Percentiles rank a stretch among this genome's conserved stretches.
These are phyloP conservation scores for Lasiurus borealis DNA, from an alignment of 2,113 vertebrate species.

Conservation along the genomic window DNA sequence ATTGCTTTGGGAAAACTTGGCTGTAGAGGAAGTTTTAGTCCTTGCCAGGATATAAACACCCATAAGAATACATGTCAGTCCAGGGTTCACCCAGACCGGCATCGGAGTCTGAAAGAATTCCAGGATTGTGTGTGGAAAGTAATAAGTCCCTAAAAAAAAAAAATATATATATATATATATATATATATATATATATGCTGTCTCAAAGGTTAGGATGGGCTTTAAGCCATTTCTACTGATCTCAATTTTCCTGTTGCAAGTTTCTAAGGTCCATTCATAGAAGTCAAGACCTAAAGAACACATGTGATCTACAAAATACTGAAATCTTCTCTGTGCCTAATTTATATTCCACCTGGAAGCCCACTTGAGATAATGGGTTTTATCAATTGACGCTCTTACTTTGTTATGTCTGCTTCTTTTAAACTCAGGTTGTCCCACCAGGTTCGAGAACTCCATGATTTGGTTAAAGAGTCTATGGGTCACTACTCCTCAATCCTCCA, in stretches of 20 bases:
- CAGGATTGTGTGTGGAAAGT: background rate
- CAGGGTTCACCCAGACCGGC: background rate
- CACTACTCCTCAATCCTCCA: background rate
- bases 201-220: background rate
- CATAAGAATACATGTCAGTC: background rate
- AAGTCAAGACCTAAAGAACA: background rate
- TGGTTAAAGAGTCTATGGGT: background rate
- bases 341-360: background rate
- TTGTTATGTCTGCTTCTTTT: constrained; percentile 8
- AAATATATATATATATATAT: too few relatives aligned
- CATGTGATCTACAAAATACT: background rate
- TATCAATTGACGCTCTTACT: background rate
- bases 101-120: constrained; percentile 13
- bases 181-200: too few relatives aligned
- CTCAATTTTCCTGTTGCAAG: background rate
- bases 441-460: background rate
- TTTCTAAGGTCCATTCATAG: background rate
- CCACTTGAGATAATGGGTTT: background rate
- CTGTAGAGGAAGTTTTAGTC: background rate
- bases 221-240: background rate
- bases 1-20: background rate
- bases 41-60: background rate
- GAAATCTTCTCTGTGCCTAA: background rate
- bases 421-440: background rate
- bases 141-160: background rate